Base-by-base conservation (phyloP, 1,140 invertebrate species). In the Matsumurasca onukii region DNA sequence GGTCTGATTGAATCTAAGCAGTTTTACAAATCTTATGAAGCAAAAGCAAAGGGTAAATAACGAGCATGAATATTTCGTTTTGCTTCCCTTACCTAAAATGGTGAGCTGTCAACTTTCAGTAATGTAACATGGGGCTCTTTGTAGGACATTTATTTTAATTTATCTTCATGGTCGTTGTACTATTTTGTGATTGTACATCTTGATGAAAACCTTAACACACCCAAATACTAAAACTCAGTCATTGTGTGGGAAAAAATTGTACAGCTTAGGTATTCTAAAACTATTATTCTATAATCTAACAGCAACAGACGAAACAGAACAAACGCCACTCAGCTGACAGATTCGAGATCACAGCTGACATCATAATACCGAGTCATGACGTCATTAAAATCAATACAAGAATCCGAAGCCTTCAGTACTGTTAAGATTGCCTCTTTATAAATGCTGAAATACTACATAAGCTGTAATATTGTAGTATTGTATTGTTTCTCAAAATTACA, bases 261-360 rank as follows among this genome's bases (percentile, higher is more conserved):
- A 22, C 25, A 24, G 3, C 25, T 22, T 24, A 59, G 13, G 15
- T 59, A 59, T 59, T 27, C 17, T 17, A 9, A 39, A 12, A 59
- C 55, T 13, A 22, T 24, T 51, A 59, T 27, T 22, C 55, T 59
- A 25, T 27, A 27, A 59, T 59, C 55, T 59, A 59, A 59, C 24
- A 9, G 12, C 22, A 12, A 59, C 15, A 27, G 55, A 59, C 34
- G 34, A 59, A 59, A 25, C 22, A 15, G 55, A 59, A 59, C 55
- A 59, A 27, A 59, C 55, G 55, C 55, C 55, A 59, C 55, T 27
- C 55, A 59, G 55, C 55, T 59, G 55, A 59, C 55, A 3, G 55
- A 27, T 9, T 27, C 24, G 24, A 29, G 25, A 24, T n/a, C 55
- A 59, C 55, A 59, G 55, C 55, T 59, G 55, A 24, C 55, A 59